These are phyloP conservation scores for Semicossyphus pulcher DNA, from an alignment of 2,113 vertebrate species.

Conservation along the genomic window DNA sequence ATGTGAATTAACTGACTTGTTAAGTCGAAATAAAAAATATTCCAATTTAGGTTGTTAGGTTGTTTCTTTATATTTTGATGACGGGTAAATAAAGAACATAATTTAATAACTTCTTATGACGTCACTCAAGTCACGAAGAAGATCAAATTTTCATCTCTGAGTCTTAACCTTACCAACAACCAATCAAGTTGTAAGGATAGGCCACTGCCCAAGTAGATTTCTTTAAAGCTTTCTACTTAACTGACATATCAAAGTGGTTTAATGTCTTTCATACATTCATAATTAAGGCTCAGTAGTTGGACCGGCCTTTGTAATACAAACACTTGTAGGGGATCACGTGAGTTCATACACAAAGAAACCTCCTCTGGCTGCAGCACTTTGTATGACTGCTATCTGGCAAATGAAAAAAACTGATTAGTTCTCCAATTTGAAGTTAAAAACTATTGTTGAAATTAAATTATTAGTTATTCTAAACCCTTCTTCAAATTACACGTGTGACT, in stretches of 20 bases:
- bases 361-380: neutral
- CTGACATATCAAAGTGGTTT: neutral
- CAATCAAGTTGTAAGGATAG: neutral
- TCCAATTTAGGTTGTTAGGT: no score
- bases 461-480: neutral
- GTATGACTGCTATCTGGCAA: neutral
- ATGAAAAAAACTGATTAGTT: neutral
- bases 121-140: no score
- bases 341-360: neutral
- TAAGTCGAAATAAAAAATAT: no score
- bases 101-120: no score
- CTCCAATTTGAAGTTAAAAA: neutral
- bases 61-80: no score
- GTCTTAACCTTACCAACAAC: no score
- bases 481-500: conserved; percentile 9
- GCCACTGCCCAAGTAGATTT: neutral
- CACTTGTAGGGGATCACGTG: neutral
- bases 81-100: no score
- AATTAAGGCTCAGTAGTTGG: neutral
- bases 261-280: neutral
- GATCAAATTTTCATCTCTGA: no score
- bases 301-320: neutral
- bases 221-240: neutral
- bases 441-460: neutral
- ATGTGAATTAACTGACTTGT: no score